A percentile compares a stretch with the other conserved stretches of the same genome.
These are phyloP conservation scores for Panthera leo DNA, from an alignment of 2,113 vertebrate species.

Conservation along the genomic window DNA sequence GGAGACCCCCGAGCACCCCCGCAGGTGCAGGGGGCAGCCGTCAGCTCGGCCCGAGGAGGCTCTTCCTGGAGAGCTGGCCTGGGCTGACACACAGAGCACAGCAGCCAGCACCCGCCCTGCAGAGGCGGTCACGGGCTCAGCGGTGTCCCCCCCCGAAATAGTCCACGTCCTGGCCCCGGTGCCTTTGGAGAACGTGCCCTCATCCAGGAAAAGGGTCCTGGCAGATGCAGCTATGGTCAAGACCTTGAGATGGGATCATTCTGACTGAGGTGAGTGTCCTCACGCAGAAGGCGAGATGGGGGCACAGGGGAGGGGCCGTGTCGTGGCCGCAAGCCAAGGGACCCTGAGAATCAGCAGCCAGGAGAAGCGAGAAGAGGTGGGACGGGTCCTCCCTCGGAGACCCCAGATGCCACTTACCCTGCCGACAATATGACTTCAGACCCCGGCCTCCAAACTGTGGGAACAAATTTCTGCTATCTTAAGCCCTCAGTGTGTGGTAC, in stretches of 20 bases:
- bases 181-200: not conserved
- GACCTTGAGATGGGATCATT: not conserved
- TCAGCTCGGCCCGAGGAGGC: not conserved
- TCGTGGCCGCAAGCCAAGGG: too few relatives aligned
- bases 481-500: not conserved
- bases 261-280: not conserved
- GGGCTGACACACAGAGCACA: fast-evolving
- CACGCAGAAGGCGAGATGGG: not conserved
- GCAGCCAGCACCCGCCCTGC: not conserved
- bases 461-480: not conserved
- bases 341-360: not conserved
- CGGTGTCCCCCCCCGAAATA: not conserved
- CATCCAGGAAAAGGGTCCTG: not conserved
- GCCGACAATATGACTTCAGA: not conserved
- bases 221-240: not conserved
- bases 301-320: not conserved
- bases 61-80: not conserved
- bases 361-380: not conserved
- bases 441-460: not conserved
- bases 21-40: not conserved
- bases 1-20: not conserved
- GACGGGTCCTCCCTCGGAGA: not conserved
- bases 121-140: not conserved
- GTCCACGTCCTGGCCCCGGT: not conserved
- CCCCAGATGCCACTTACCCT: too few relatives aligned